Base-by-base conservation (phyloP, 53 echinoderm and acorn worm genomes). In the Crossaster papposus region DNA sequence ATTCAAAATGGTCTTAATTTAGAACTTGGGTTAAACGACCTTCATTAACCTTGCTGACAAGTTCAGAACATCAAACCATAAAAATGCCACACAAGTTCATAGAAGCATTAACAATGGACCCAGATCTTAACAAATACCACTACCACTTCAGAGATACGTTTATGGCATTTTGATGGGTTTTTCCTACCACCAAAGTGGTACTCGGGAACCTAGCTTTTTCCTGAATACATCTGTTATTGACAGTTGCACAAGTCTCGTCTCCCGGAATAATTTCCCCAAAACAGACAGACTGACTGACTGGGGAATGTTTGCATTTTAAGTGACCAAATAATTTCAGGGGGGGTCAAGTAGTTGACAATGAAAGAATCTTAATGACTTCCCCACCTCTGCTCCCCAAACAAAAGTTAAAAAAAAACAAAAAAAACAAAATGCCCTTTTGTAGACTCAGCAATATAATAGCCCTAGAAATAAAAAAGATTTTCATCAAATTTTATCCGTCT, bases 271-370 rank as follows among this genome's bases (percentile, higher is more conserved):
- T 12, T 20, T 28, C 76, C n/a, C 76, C 20, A 76, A 76, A 34
- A 76, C 76, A 34, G 37, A 76, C 36, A 10, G 35, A 35, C 37
- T 76, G 36, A 35, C 37, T 76, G 36, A 35, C 78, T 50, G 12
- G n/a, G 80, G 80, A 80, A 80, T 80, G 80, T 80, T 55, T 52
- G 79, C 79, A 79, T 79, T 51, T 79, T 30, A 80, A 80, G 80
- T 80, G 80, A 58, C 32, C 12, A 22, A 76, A 34, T 34, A 34
- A 58, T 80, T 80, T n/a, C n/a, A n/a, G 8, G 18, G 74, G 51
- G 80, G 54, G 32, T 33, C 30, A 24, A 9, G 20, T 29, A 85
- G 74, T 85, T 74, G 72, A 34, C 72, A 24, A 54, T n/a, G 72
- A 44, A 85, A 73, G 85, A 73, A 73, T 74, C 55, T 85, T 73